A percentile compares a stretch with the other conserved stretches of the same genome.
Evolutionary conservation across 2,888 invertebrate species (phyloP).

Genomic region (Hermaeophaga mercurialis): DNA sequence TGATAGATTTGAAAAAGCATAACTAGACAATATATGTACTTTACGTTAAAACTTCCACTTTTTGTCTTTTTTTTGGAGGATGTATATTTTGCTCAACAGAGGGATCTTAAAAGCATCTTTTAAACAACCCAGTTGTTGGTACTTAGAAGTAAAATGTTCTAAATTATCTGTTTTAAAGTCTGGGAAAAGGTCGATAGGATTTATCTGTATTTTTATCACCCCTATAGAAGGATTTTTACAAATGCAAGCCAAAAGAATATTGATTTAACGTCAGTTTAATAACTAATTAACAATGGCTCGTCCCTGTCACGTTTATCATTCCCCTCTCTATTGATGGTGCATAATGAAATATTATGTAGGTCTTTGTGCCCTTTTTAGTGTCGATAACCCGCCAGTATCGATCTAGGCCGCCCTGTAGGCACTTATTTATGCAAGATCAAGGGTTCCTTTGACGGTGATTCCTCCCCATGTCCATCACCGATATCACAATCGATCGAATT

Average conservation of each 20-base stretch:
- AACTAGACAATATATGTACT: too few species aligned
- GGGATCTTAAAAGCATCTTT: too few species aligned
- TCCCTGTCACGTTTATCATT: neutral
- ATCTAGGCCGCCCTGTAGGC: slow-evolving; percentile 20
- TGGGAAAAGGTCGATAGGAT: too few species aligned
- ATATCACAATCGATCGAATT: slow-evolving; percentile 23
- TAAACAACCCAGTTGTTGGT: too few species aligned
- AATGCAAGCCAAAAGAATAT: slow-evolving; percentile 11
- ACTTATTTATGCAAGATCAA: slow-evolving; percentile 28
- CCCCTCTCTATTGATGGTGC: slow-evolving; percentile 15
- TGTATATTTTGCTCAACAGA: too few species aligned
- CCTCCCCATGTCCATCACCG: slow-evolving; percentile 22
- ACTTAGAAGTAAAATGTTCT: too few species aligned
- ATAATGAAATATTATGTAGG: slow-evolving; percentile 26
- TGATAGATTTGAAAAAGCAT: too few species aligned
- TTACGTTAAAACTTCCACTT: too few species aligned
- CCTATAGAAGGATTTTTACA: too few species aligned
- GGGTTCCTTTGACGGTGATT: slow-evolving; percentile 24
- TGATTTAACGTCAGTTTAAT: slow-evolving; percentile 12
- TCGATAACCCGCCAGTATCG: slow-evolving; percentile 23
- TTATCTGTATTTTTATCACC: too few species aligned
- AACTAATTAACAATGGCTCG: slow-evolving; percentile 3
- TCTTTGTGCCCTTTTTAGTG: slow-evolving; percentile 27
- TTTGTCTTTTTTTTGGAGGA: too few species aligned
- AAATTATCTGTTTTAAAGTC: too few species aligned